phyloP scores from a whole-genome alignment of 2,888 invertebrate species.

The Drosophila maculinotata region DNA sequence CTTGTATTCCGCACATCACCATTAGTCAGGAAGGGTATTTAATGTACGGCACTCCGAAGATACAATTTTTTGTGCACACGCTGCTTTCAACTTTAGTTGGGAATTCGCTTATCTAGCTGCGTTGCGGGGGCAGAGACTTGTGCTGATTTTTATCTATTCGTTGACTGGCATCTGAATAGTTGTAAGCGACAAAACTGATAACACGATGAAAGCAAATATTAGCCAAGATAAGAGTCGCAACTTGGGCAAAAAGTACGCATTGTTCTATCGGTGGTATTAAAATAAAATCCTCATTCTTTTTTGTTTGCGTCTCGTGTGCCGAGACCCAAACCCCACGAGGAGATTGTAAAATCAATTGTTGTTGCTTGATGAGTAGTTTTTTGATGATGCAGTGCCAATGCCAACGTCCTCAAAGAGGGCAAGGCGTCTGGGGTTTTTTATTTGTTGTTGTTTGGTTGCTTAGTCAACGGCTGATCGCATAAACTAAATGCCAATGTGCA shows the following conservation, averaged over 20 bases:
- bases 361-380: not conserved
- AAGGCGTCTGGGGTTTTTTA: slow-evolving; percentile 10
- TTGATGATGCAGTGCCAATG: slow-evolving; percentile 19
- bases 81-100: slow-evolving; percentile 8
- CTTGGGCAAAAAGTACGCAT: slow-evolving; percentile 1
- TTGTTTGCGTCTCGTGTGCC: slow-evolving; percentile 67
- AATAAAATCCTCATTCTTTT: not conserved
- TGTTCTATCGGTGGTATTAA: not conserved
- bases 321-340: slow-evolving; percentile 18
- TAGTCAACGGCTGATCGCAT: slow-evolving; percentile 49
- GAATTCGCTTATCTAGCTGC: slow-evolving; percentile 8
- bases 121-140: not conserved
- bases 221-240: slow-evolving; percentile 20
- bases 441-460: slow-evolving; percentile 44
- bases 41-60: not conserved
- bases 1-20: too few relatives aligned
- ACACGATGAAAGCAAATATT: slow-evolving; percentile 33
- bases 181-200: slow-evolving; percentile 30
- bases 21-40: too few relatives aligned
- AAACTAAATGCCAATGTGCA: slow-evolving; percentile 46
- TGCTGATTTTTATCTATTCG: slow-evolving; percentile 30
- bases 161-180: slow-evolving; percentile 1
- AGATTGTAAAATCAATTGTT: slow-evolving; percentile 23
- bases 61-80: slow-evolving; percentile 38
- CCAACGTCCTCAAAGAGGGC: slow-evolving; percentile 21